Evolutionary conservation across 2,797 vertebrate species (phyloP), one percentile per base, ranked within the genome.

Genomic region (Masticophis lateralis): DNA sequence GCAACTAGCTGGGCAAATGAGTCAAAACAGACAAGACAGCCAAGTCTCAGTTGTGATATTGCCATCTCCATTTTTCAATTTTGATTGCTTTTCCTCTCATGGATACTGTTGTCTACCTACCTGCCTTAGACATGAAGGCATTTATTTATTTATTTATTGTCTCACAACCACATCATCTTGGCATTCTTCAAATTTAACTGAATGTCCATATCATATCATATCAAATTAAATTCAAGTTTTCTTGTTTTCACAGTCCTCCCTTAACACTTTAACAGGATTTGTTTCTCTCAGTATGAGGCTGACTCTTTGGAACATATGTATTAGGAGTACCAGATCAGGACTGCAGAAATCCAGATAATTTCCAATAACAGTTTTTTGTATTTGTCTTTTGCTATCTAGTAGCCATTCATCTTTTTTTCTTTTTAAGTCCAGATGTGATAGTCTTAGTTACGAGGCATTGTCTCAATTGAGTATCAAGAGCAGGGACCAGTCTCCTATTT

Each of bases 391-490:
- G 22, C 43, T 47, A 83, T 47, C 79, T 83, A 47, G 20, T 47
- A 25, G 37, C 22, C 10, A 83, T 25, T 43, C 37, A 22, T n/a
- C 11, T 12, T 51, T 51, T 51, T 51, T 51, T 47, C 11, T 16
- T 5, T 69, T 69, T 83, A 22, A 25, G 20, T 10, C 20, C 43
- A 47, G 18, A 83, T 47, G 20, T 83, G 79, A 25, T 83, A 47
- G 37, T 47, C 37, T 22, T 47, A 83, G 3, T 25, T 56, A 59
- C 20, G 11, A 32, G 69, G 87, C 57, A 93, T 57, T 66, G 47
- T 47, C 57, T 69, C 91, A 91, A 91, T 93, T 59, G 86, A 93
- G 86, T 91, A 87, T 93, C 90, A 89, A n/a, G 86, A 47, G 32
- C 89, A 87, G 43, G 47, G 86, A 51, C 63, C 57, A 43, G 27